Percentiles rank a stretch among this genome's conserved stretches.
Conservation (phyloP, 2,113 vertebrate genomes). For the Syngnathus scovelli region DNA sequence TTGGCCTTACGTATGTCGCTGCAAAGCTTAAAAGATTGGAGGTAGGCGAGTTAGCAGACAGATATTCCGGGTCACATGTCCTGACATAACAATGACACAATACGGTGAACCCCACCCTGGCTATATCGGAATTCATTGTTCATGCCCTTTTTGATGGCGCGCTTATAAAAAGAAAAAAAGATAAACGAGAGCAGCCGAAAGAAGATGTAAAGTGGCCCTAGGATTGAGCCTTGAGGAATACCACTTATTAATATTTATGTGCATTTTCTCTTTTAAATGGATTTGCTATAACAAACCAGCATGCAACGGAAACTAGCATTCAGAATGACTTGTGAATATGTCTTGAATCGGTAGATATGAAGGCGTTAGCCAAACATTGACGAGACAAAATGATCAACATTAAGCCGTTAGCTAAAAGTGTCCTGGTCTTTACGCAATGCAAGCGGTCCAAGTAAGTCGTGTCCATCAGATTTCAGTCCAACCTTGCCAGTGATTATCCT, state of each 20-base stretch:
- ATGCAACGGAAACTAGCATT: background rate
- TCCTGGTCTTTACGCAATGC: slow-evolving; percentile 52
- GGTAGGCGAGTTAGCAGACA: too few species aligned
- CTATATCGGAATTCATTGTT: too few species aligned
- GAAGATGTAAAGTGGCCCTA: background rate
- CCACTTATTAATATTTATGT: background rate
- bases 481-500: slow-evolving; percentile 75
- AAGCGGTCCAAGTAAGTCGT: slow-evolving; percentile 58
- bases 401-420: slow-evolving; percentile 10
- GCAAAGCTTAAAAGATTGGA: too few species aligned
- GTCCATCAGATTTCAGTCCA: slow-evolving; percentile 72
- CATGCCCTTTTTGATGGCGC: too few species aligned
- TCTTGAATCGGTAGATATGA: background rate
- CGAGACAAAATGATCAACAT: background rate
- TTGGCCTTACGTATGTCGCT: too few species aligned
- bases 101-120: too few species aligned
- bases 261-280: background rate
- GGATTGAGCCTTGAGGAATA: background rate
- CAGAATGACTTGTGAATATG: background rate
- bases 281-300: background rate
- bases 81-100: too few species aligned
- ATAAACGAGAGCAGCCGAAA: too few species aligned
- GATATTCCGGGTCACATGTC: too few species aligned
- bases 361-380: background rate
- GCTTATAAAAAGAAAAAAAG: too few species aligned